Conservation (phyloP, 2,888 invertebrate genomes). For the Agapetus fuscipes region DNA sequence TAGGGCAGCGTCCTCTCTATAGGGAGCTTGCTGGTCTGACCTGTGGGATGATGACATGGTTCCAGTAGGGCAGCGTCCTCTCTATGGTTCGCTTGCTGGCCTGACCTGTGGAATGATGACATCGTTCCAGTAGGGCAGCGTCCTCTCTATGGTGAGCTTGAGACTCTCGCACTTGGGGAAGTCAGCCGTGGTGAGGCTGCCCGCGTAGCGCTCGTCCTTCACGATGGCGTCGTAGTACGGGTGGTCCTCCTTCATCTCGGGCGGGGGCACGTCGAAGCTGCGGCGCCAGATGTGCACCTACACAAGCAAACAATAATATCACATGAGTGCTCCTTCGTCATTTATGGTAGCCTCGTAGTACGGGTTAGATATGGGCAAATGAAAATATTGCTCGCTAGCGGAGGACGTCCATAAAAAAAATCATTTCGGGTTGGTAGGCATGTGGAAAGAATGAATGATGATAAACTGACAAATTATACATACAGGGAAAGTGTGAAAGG, state of each 20-base stretch:
- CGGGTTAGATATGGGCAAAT: too few species aligned
- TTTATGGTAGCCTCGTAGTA: too few species aligned
- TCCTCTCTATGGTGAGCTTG: constrained; percentile 70
- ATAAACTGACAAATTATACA: too few species aligned
- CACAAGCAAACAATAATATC: not conserved
- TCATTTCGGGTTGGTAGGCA: too few species aligned
- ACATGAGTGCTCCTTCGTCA: too few species aligned
- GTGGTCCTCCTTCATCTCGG: constrained; percentile 67
- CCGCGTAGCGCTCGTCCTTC: constrained; percentile 63
- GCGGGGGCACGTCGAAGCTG: constrained; percentile 74
- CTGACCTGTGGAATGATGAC: constrained; percentile 67
- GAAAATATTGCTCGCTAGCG: too few species aligned
- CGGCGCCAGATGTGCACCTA: constrained; percentile 79
- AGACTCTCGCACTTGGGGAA: constrained; percentile 79
- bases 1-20: too few species aligned
- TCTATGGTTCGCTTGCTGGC: constrained; percentile 74
- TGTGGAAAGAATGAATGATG: too few species aligned
- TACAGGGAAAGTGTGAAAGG: too few species aligned
- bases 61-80: constrained; percentile 80
- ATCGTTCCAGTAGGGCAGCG: constrained; percentile 80
- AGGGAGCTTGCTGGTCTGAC: too few species aligned
- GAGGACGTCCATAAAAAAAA: too few species aligned
- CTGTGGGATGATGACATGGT: constrained; percentile 68
- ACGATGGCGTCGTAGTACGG: constrained; percentile 66
- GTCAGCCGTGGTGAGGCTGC: constrained; percentile 60